Conservation (phyloP, 64 coral and sea anemone species). For the Montipora capricornis region DNA sequence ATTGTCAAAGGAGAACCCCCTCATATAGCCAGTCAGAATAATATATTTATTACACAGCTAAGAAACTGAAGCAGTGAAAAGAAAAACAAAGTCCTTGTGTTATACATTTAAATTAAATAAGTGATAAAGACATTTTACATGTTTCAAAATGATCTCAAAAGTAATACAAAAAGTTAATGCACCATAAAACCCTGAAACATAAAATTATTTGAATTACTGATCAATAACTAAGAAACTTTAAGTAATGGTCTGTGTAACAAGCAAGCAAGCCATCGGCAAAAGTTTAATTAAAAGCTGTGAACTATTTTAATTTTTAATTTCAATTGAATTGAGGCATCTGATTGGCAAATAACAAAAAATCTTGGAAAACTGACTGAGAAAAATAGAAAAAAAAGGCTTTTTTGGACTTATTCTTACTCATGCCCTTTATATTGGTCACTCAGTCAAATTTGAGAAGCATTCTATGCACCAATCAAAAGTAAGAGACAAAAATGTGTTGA, state of each 20-base stretch:
- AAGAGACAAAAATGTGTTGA: conserved; percentile 7
- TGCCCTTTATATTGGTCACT: conserved; percentile 12
- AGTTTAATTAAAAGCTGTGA: conserved; percentile 13
- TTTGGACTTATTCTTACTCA: conserved; percentile 14
- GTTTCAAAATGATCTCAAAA: conserved; percentile 6
- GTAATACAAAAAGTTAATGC: conserved; percentile 6
- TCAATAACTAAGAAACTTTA: background rate
- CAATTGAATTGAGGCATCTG: background rate
- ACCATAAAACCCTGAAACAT: conserved; percentile 13
- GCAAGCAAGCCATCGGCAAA: background rate
- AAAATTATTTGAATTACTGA: background rate
- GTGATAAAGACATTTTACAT: conserved; percentile 10
- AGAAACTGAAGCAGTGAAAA: conserved; percentile 18
- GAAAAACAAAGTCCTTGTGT: conserved; percentile 5
- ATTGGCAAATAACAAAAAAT: conserved; percentile 6
- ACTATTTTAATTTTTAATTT: conserved; percentile 6
- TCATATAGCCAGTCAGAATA: conserved; percentile 11
- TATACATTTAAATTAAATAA: conserved; percentile 12
- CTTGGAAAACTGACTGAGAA: background rate
- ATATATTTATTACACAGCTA: conserved; percentile 5
- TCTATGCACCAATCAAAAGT: background rate
- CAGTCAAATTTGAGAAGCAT: background rate
- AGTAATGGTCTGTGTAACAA: background rate
- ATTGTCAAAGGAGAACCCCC: background rate
- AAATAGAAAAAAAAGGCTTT: conserved; percentile 12